These are phyloP conservation scores for Achatina immaculata DNA, from an alignment of 1,140 invertebrate genomes.

Conservation along the genomic window DNA sequence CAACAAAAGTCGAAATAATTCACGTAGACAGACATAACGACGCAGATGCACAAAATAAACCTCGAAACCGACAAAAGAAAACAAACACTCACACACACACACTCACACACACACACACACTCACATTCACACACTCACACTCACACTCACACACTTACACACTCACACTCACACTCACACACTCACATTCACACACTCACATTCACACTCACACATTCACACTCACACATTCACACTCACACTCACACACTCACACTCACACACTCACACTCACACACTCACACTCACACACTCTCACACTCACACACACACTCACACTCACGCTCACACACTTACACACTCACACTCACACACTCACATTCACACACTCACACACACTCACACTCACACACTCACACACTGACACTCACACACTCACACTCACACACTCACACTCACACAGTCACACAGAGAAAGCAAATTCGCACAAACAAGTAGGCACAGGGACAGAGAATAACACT, in stretches of 20 bases:
- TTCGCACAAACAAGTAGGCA: slow-evolving; percentile 9
- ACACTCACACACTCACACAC: no score
- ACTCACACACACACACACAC: not conserved
- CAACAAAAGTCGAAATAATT: no score
- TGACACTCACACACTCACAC: slow-evolving; percentile 71
- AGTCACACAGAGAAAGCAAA: not conserved
- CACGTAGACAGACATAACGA: no score
- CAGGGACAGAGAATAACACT: slow-evolving; percentile 27
- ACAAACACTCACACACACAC: slow-evolving; percentile 71
- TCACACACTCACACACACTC: not conserved
- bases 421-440: not conserved
- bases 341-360: not conserved
- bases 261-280: slow-evolving; percentile 39
- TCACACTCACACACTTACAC: slow-evolving; percentile 10
- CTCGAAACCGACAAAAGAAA: no score
- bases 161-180: slow-evolving; percentile 6
- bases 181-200: no score
- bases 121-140: not conserved
- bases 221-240: slow-evolving; percentile 37
- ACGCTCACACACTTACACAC: not conserved
- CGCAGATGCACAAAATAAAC: no score
- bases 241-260: slow-evolving; percentile 38
- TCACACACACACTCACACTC: not conserved
- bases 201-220: slow-evolving; percentile 12
- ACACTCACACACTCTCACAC: slow-evolving; percentile 32